Conservation (phyloP, 1,140 invertebrate genomes). For the Eupristina koningsbergeri region DNA sequence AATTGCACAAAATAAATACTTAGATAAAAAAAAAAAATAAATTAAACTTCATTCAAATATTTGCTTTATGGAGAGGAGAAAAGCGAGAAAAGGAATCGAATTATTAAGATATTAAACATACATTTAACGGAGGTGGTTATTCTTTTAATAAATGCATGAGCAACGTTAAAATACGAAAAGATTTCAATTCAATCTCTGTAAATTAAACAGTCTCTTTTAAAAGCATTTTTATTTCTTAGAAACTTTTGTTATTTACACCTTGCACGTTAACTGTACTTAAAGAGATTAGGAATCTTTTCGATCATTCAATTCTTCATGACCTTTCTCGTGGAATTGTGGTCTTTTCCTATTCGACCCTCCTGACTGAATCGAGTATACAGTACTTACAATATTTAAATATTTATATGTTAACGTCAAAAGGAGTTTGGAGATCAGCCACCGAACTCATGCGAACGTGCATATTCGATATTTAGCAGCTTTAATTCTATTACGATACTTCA, state of each 20-base stretch:
- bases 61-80: neutral
- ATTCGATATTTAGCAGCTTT: constrained; percentile 42
- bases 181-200: neutral
- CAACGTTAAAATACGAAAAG: neutral
- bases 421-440: constrained; percentile 10
- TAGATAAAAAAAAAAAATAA: too few species aligned
- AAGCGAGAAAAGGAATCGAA: neutral
- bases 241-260: neutral
- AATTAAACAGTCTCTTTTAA: too few species aligned
- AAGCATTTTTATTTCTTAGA: neutral
- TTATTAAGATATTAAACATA: neutral
- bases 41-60: neutral
- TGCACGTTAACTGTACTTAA: neutral
- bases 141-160: neutral
- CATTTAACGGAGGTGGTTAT: neutral
- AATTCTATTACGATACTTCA: constrained; percentile 1
- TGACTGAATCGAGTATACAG: constrained; percentile 53
- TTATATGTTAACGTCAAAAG: constrained; percentile 56
- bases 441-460: constrained; percentile 24
- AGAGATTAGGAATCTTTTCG: neutral
- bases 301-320: constrained; percentile 62
- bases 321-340: constrained; percentile 66
- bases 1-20: too few species aligned
- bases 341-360: constrained; percentile 55
- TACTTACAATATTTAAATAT: constrained; percentile 61